These are phyloP conservation scores for Dimorphilus gyrociliatus DNA, from an alignment of 2,888 invertebrate genomes.

Conservation along the genomic window DNA sequence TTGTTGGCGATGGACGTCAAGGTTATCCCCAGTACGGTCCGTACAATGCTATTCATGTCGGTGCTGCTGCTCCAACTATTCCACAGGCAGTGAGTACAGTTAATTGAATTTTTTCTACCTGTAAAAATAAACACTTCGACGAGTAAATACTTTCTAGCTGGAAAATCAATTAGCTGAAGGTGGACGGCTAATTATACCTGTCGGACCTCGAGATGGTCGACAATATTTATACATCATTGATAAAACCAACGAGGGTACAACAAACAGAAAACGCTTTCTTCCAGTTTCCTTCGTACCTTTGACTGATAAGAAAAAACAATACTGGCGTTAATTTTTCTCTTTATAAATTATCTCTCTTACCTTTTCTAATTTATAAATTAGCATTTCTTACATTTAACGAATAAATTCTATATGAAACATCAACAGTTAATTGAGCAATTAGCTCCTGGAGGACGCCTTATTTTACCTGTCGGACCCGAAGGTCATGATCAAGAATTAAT, in stretches of 20 bases:
- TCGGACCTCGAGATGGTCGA: no score
- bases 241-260: no score
- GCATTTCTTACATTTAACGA: no score
- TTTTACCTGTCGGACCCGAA: slow-evolving; percentile 59
- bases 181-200: no score
- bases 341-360: no score
- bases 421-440: slow-evolving; percentile 62
- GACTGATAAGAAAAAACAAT: no score
- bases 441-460: slow-evolving; percentile 75
- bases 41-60: slow-evolving; percentile 40
- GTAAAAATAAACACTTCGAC: slow-evolving; percentile 1
- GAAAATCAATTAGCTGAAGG: no score
- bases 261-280: no score
- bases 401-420: slow-evolving; percentile 1
- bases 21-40: slow-evolving; percentile 30
- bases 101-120: neutral
- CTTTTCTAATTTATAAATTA: no score
- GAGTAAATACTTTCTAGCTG: neutral
- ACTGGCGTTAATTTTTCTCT: no score
- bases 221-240: no score
- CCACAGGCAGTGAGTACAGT: slow-evolving; percentile 34
- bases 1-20: slow-evolving; percentile 35
- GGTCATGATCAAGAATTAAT: slow-evolving; percentile 60
- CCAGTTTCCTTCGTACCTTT: no score
- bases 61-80: slow-evolving; percentile 35